These are phyloP conservation scores for Hiodon alosoides DNA, from an alignment of 2,113 vertebrate genomes.

Conservation along the genomic window DNA sequence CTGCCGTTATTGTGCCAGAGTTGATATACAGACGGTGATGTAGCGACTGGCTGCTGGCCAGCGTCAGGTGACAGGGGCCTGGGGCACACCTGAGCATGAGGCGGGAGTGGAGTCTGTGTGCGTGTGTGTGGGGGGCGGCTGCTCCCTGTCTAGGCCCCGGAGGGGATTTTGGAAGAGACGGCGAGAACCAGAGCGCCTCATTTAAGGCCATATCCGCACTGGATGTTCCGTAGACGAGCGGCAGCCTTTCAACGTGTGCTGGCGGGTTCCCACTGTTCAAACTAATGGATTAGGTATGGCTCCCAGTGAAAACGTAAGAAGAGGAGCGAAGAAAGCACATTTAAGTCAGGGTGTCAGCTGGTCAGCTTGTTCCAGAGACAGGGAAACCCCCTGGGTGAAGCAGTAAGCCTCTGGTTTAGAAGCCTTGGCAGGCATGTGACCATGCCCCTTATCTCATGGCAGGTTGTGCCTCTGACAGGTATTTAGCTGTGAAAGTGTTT, in stretches of 20 bases:
- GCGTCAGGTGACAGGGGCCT: neutral
- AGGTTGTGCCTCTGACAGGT: too few species aligned
- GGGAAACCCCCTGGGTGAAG: slow-evolving; percentile 33
- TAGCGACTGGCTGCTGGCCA: slow-evolving; percentile 26
- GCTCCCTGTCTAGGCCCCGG: slow-evolving; percentile 17
- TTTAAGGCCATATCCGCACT: slow-evolving; percentile 52
- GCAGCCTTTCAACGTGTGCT: slow-evolving; percentile 61
- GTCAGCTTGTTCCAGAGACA: slow-evolving; percentile 13
- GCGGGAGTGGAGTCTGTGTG: slow-evolving; percentile 2
- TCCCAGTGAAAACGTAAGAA: slow-evolving; percentile 26
- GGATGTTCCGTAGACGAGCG: slow-evolving; percentile 43
- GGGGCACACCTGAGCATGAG: slow-evolving; percentile 13
- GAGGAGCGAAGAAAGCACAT: neutral
- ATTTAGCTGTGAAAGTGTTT: too few species aligned
- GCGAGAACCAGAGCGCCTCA: slow-evolving; percentile 42
- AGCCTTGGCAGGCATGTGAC: neutral
- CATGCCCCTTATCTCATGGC: too few species aligned
- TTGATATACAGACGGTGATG: slow-evolving; percentile 22
- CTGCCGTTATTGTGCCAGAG: neutral
- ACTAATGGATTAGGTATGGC: slow-evolving; percentile 12
- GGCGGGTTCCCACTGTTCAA: slow-evolving; percentile 50
- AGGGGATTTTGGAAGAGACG: neutral
- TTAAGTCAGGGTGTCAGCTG: slow-evolving; percentile 25
- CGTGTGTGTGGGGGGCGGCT: slow-evolving; percentile 3
- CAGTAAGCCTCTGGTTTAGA: neutral